Evolutionary conservation across 2,113 vertebrate species (phyloP), one percentile per base, ranked within the genome.

Genomic region (Amphilophus citrinellus): DNA sequence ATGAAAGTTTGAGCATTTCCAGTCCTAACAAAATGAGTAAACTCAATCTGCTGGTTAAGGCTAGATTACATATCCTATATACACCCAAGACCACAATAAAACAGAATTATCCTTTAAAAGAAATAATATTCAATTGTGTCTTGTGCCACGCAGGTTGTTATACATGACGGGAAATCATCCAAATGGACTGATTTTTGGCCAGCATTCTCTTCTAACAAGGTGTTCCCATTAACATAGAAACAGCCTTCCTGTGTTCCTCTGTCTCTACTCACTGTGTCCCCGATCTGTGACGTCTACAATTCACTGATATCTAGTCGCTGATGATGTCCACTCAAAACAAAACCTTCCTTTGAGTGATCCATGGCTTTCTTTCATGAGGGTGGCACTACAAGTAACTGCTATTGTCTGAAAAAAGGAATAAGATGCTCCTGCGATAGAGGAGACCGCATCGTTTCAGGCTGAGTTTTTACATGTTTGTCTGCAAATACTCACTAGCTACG

Each of bases 171-270:
- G 22, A 37, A 76, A 27, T 53, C 65, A 22, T 76, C 68, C n/a
- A 39, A 22, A 58, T 58, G 20, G 53, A 22, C 61, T 5, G 39
- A 39, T 66, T 84, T 80, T 47, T 76, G 53, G 61, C 89, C 83
- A 37, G 79, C 42, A 83, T 92, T 91, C 91, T 84, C 75, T 59
- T 91, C 75, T 90, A 88, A 92, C 92, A 61, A 71, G n/a, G 39
- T 83, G 63, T 80, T 80, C 89, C 82, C 57, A 37, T 61, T 85
- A 84, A 84, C 77, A 77, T 78, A 84, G 47, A 84, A 76, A 80
- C 87, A 35, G 75, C 68, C 59, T 80, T 44, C 59, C 68, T 13
- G 60, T 87, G 44, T 76, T 62, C 84, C 88, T 79, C 50, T 57
- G 44, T 88, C 78, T 79, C 57, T 62, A 18, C 5, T 83, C 68